Base-by-base conservation (phyloP, 2,113 vertebrate genomes). In the Osmerus mordax region DNA sequence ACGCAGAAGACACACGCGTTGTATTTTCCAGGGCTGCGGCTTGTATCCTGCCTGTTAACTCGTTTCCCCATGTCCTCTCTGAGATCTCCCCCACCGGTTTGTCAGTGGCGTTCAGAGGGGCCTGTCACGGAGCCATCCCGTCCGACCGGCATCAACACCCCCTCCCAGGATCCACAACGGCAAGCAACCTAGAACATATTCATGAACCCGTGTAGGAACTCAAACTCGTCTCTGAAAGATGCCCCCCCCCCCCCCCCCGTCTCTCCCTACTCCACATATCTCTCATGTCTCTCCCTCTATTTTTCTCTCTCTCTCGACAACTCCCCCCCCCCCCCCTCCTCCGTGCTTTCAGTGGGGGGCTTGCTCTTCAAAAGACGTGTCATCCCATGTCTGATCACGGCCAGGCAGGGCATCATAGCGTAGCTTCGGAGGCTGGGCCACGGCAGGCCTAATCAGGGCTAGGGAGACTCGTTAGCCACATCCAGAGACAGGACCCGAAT, bases 391-490 rank as follows among this genome's bases (percentile, higher is more conserved):
- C 41, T 47, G 41, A 47, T 9, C 28, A 78, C 29, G 68, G 63
- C 70, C 58, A 14, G 21, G 81, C 55, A n/a, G 53, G 21, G 56
- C 16, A 41, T 73, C 67, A 61, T 21, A 32, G 4, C 64, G 3
- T 6, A 56, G 23, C 36, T 63, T 69, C 7, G 66, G 65, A 66
- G 56, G 74, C 63, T 56, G 73, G 77, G 73, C 81, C 69, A 82
- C 73, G 51, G 70, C 62, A 41, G 25, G 69, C 76, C 69, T 86
- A 87, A 87, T 84, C 82, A 88, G 82, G 85, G 76, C 89, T 79
- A 77, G 66, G 78, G 84, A 88, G 86, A 88, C 81, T 84, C 83
- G 82, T 86, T 89, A 84, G 76, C 73, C 70, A 78, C 78, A 72
- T 47, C 41, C 41, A 47, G 76, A 76, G 76, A 76, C 1, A 2